A percentile compares a stretch with the other conserved stretches of the same genome.
These are phyloP conservation scores for Molanna angustata DNA, from an alignment of 2,888 invertebrate species.

Conservation along the genomic window DNA sequence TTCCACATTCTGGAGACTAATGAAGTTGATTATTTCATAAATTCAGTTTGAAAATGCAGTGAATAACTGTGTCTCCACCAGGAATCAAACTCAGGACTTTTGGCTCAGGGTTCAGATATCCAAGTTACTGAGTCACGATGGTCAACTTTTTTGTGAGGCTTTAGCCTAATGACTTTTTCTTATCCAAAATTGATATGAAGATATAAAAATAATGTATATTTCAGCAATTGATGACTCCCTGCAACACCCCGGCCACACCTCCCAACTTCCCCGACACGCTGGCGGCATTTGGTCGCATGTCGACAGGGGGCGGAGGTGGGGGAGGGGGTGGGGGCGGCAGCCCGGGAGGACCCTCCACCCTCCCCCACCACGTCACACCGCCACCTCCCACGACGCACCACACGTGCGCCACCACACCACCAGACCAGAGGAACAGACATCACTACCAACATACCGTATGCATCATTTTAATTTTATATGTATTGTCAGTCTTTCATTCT, in stretches of 20 bases:
- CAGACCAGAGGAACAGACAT: conserved; percentile 35
- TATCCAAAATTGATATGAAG: background rate
- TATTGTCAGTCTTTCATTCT: no score
- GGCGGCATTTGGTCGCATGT: conserved; percentile 84
- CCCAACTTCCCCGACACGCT: conserved; percentile 92
- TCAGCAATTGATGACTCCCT: conserved; percentile 82
- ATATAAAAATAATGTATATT: conserved; percentile 32
- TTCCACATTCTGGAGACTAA: no score
- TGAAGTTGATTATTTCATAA: no score
- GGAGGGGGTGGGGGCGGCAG: conserved; percentile 48
- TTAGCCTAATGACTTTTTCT: background rate
- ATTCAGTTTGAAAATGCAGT: no score
- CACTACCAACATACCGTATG: no score
- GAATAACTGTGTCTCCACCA: no score
- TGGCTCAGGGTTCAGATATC: no score
- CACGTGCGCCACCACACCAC: conserved; percentile 47
- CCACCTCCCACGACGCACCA: conserved; percentile 47
- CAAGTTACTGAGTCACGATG: no score
- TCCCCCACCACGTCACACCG: conserved; percentile 49
- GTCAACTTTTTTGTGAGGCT: no score
- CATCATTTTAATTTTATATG: no score
- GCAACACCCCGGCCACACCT: conserved; percentile 92
- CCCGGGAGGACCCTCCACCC: conserved; percentile 43
- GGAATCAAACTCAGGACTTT: no score
- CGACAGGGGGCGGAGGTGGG: conserved; percentile 61